A percentile compares a stretch with the other conserved stretches of the same genome.
Conservation (phyloP, 2,797 vertebrate genomes). For the Hemibagrus guttatus region DNA sequence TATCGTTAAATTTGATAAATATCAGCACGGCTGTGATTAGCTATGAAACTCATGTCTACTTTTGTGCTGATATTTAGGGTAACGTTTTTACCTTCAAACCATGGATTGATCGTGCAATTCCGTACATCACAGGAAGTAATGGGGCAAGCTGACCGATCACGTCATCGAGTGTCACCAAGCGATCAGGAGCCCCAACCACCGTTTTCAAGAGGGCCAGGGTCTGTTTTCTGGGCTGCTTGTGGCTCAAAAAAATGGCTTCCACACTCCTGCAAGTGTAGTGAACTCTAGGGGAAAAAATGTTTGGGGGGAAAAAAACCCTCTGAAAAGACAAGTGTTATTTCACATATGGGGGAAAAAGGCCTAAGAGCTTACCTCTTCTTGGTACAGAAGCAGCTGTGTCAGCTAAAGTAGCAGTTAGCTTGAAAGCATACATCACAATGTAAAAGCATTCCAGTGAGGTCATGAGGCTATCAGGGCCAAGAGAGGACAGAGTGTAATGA, state of each 20-base stretch:
- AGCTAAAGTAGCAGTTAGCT: conserved; percentile 10
- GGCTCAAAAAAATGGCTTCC: not conserved
- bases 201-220: not conserved
- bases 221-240: not conserved
- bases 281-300: not conserved
- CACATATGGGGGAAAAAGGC: not conserved
- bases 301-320: no score
- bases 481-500: not conserved
- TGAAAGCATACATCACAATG: conserved; percentile 23
- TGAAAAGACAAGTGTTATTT: not conserved
- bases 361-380: not conserved
- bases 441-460: not conserved
- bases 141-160: not conserved
- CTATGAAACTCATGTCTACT: not conserved
- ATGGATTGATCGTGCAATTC: not conserved
- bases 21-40: no score
- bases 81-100: not conserved
- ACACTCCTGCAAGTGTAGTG: not conserved
- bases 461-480: conserved; percentile 1
- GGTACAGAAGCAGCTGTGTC: conserved; percentile 9
- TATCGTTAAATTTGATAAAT: not conserved
- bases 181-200: not conserved
- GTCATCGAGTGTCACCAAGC: not conserved
- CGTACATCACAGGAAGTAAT: not conserved
- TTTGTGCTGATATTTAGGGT: not conserved